Evolutionary conservation across 2,888 invertebrate genomes (phyloP), one percentile per base, ranked within the genome.

Genomic region (Orchesella flavescens): DNA sequence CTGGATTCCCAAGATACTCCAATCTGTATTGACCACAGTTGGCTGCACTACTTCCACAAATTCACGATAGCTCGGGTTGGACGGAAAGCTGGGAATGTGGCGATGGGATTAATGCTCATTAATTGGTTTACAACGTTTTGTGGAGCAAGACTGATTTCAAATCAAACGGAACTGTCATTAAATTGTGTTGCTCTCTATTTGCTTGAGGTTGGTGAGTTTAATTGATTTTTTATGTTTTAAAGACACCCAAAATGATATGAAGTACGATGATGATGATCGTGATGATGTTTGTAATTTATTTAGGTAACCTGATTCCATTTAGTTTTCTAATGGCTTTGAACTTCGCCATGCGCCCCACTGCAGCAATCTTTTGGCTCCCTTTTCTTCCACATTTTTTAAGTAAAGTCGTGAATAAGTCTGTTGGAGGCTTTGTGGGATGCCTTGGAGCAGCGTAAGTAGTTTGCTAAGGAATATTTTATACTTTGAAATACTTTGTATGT

Each of bases 71-170:
- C 10, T 53, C 88, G 93, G 74, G 88, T 89, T 86, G 90, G 34
- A 84, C 88, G n/a, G 19, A 87, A 87, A 1, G 89, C 90, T 15
- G 90, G 90, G 3, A 94, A 94, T 90, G 95, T 95, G 94, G 93
- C 95, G 0, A 89, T 95, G 9, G 93, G 95, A 88, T 91, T 94
- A 78, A 93, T 96, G 72, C 91, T 94, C 0, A 93, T 94, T 0
- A 94, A 95, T 61, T 98, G 97, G 96, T 98, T 97, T 90, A 95
- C 96, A 93, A 95, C 96, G 90, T 99, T 97, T 90, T 96, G 95
- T 12, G 94, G 94, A 0, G 94, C 97, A 0, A 92, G 99, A 72
- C 98, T 98, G 0, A 90, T 99, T 68, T 93, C 95, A 49, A 99
- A 99, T 90, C 94, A 94, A 0, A 90, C 96, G 86, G 99, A 99